A percentile compares a stretch with the other conserved stretches of the same genome.
Conservation (phyloP, 2,113 vertebrate species). For the Chaetorhynchus papuensis region DNA sequence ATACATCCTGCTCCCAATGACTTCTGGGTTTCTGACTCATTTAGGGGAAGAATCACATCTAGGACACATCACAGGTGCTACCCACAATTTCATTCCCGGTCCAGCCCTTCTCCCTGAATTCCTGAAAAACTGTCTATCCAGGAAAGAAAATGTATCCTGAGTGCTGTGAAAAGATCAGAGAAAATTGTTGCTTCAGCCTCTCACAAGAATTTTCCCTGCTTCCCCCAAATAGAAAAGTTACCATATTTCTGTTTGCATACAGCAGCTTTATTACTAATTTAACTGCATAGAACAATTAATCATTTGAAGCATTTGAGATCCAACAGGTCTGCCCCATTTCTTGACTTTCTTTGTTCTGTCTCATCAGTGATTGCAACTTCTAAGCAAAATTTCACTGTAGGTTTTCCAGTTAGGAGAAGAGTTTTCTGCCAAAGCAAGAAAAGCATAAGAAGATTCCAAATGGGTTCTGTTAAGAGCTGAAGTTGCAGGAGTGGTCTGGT, state of each 20-base stretch:
- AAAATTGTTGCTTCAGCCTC: not conserved
- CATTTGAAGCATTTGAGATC: not conserved
- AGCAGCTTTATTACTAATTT: not conserved
- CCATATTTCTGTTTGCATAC: not conserved
- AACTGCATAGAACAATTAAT: not conserved
- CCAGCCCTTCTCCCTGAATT: not conserved
- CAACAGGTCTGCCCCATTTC: not conserved
- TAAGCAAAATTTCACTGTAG: not conserved
- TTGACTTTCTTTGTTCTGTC: not conserved
- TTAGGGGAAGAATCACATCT: not conserved
- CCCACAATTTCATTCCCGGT: not conserved
- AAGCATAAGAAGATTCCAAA: not conserved
- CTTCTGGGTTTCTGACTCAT: not conserved
- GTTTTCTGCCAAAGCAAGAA: not conserved
- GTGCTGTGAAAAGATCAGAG: not conserved
- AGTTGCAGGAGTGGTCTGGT: not conserved
- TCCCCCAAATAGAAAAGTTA: not conserved
- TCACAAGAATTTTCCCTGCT: not conserved
- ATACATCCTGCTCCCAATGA: fast-evolving
- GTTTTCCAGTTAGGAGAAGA: not conserved
- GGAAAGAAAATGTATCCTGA: not conserved
- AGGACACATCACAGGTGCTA: not conserved
- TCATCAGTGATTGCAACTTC: not conserved
- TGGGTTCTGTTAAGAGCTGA: not conserved
- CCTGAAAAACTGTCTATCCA: not conserved